Conservation (phyloP, 1,140 invertebrate genomes). For the Aphelenchoides besseyi region DNA sequence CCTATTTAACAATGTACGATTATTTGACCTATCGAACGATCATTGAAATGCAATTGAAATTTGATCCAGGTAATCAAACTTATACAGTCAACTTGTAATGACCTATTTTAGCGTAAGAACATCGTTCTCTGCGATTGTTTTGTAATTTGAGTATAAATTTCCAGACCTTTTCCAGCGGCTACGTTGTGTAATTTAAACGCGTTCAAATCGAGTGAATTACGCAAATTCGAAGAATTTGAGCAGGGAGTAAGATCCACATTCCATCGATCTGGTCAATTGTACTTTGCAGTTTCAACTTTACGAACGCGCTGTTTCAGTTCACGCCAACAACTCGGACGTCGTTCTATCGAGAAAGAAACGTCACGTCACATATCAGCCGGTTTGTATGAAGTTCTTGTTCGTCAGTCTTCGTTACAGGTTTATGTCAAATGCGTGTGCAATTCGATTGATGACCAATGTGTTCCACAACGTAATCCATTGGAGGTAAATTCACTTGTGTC, state of each 20-base stretch:
- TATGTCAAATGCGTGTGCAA: constrained; percentile 60
- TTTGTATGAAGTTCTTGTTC: too few species aligned
- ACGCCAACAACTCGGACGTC: constrained; percentile 17
- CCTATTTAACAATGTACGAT: constrained; percentile 60
- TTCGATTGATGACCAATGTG: constrained; percentile 54
- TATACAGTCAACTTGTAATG: too few species aligned
- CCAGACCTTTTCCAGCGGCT: constrained; percentile 62
- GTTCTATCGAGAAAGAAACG: constrained; percentile 35
- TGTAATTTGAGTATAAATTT: constrained; percentile 23
- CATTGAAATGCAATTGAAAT: constrained; percentile 63
- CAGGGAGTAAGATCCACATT: constrained; percentile 48
- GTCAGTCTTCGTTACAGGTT: too few species aligned
- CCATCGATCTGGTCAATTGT: neutral
- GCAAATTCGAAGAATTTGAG: constrained; percentile 59
- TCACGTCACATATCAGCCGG: constrained; percentile 55
- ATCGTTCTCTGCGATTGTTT: neutral
- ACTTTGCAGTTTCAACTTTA: constrained; percentile 53
- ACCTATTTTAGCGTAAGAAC: too few species aligned
- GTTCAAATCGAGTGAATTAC: constrained; percentile 56
- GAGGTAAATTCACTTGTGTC: constrained; percentile 31
- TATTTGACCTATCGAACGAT: constrained; percentile 60
- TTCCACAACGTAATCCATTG: constrained; percentile 61
- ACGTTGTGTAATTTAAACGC: constrained; percentile 61
- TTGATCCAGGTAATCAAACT: constrained; percentile 51
- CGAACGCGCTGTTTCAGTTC: constrained; percentile 54